These are phyloP conservation scores for Chlamydotis undulata DNA, from an alignment of 2,113 vertebrate species.

Conservation along the genomic window DNA sequence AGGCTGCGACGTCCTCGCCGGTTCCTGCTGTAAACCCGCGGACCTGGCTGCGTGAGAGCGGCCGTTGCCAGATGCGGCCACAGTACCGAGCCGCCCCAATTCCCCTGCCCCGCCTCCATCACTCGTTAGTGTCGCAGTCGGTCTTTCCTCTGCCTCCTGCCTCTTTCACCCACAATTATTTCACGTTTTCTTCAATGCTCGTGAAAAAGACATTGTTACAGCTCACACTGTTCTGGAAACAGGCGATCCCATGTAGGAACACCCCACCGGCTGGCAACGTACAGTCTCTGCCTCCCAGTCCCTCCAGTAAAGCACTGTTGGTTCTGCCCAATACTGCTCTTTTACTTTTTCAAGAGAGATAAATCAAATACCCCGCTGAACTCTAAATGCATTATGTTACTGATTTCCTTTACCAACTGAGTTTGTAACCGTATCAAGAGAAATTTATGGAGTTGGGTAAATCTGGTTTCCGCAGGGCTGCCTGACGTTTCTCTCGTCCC, in stretches of 20 bases:
- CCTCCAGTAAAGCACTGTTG: neutral
- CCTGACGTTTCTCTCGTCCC: neutral
- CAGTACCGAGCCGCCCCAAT: rapidly evolving
- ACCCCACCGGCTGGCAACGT: neutral
- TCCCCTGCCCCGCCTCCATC: neutral
- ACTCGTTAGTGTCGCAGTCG: neutral
- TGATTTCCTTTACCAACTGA: neutral
- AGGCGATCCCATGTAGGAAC: neutral
- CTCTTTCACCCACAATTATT: neutral
- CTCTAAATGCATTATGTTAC: neutral
- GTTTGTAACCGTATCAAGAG: neutral
- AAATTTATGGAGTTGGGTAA: neutral
- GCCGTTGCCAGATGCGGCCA: neutral
- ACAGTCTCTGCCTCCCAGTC: neutral
- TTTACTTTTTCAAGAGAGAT: neutral
- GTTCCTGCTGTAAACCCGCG: neutral
- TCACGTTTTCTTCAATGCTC: neutral
- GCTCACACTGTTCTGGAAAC: neutral
- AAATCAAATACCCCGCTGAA: neutral
- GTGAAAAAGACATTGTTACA: neutral
- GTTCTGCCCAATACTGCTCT: neutral
- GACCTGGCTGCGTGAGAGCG: rapidly evolving
- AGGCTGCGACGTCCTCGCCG: neutral
- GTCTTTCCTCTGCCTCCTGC: neutral
- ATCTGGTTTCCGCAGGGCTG: neutral